Percentiles rank a stretch among this genome's conserved stretches.
Conservation (phyloP, 2,888 invertebrate species). For the Pseudococcus longispinus region DNA sequence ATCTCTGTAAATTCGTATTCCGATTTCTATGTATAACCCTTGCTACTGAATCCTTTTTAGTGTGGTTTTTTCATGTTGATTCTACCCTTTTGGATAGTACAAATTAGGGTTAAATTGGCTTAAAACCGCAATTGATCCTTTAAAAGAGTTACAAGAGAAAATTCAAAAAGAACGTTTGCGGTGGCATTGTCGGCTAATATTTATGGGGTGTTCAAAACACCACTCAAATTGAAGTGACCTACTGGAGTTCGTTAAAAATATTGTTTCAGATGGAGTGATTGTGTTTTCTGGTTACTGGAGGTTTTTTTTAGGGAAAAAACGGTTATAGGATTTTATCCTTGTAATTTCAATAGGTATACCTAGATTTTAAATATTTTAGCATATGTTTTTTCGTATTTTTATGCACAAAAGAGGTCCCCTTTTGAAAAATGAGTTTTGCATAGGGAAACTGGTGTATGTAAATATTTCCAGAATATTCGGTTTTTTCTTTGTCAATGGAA, state of each 20-base stretch:
- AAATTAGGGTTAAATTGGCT: constrained; percentile 27
- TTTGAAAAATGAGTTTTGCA: background rate
- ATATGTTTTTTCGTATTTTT: background rate
- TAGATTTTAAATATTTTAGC: background rate
- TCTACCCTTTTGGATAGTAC: background rate
- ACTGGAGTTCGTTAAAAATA: background rate
- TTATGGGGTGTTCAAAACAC: background rate
- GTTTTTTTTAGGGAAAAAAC: background rate
- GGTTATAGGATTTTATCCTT: background rate
- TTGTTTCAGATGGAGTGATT: background rate
- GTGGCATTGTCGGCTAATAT: background rate
- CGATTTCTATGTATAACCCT: constrained; percentile 1
- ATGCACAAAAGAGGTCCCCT: background rate
- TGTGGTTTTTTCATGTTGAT: background rate
- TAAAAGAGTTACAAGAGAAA: background rate
- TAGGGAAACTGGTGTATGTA: background rate
- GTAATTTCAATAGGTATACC: background rate
- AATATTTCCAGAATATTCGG: background rate
- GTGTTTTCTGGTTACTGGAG: background rate
- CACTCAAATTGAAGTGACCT: background rate
- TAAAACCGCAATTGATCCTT: background rate
- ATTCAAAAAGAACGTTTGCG: background rate
- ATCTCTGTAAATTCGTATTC: background rate
- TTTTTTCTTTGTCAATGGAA: background rate
- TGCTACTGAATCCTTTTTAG: constrained; percentile 8